phyloP scores from a whole-genome alignment of 2,797 vertebrate species.

The Hippopotamyrus pictus region DNA sequence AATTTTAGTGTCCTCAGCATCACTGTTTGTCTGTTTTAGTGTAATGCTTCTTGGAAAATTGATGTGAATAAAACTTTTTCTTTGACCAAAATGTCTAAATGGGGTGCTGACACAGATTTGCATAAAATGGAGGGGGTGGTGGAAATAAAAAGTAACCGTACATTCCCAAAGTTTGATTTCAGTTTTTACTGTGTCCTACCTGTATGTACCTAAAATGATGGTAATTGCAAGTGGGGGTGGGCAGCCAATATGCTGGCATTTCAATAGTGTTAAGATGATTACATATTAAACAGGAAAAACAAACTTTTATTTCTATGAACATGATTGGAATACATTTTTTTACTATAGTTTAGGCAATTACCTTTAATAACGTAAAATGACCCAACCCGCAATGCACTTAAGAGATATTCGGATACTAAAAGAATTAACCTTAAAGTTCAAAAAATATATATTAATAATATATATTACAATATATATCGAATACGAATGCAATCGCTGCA shows the following conservation, averaged over 20 bases:
- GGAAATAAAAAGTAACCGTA: conserved; percentile 30
- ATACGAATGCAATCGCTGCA: neutral
- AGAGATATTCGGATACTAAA: neutral
- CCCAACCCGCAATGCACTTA: neutral
- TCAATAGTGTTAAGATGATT: neutral
- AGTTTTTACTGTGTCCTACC: neutral
- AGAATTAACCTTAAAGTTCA: neutral
- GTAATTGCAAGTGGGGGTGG: neutral
- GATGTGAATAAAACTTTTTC: neutral
- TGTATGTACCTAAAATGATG: neutral
- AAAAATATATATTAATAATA: too few species aligned
- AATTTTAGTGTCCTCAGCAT: conserved; percentile 11
- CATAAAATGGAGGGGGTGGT: neutral
- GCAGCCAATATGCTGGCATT: neutral
- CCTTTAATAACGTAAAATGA: neutral
- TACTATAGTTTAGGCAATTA: neutral
- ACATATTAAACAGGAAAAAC: neutral
- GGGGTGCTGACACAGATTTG: neutral
- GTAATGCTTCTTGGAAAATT: conserved; percentile 7
- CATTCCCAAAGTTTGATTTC: conserved; percentile 18
- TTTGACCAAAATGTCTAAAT: conserved; percentile 18
- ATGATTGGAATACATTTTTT: neutral
- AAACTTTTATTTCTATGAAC: neutral
- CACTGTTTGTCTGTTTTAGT: conserved; percentile 20
- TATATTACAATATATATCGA: too few species aligned